Evolutionary conservation across 1,140 invertebrate species (phyloP).

Genomic region (Chelonus insularis): DNA sequence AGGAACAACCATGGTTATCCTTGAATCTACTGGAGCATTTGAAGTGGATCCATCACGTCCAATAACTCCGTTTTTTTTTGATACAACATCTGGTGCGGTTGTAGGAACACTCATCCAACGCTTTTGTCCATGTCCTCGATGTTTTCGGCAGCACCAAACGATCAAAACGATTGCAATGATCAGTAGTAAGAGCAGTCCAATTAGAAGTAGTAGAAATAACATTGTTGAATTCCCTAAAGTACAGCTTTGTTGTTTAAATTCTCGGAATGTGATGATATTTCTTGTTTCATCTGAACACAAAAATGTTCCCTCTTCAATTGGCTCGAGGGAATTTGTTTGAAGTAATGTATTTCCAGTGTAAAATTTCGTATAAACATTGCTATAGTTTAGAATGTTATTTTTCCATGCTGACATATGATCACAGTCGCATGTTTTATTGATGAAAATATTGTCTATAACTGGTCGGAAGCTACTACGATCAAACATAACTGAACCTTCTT

Average conservation of each 20-base stretch:
- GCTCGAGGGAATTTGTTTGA: slow-evolving; percentile 36
- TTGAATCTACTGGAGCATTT: slow-evolving; percentile 48
- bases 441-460: slow-evolving; percentile 63
- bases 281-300: slow-evolving; percentile 41
- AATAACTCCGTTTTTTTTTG: slow-evolving; percentile 54
- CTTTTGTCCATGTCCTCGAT: slow-evolving; percentile 41
- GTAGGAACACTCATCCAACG: slow-evolving; percentile 59
- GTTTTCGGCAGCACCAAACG: slow-evolving; percentile 45
- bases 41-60: slow-evolving; percentile 35
- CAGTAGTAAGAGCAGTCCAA: slow-evolving; percentile 35
- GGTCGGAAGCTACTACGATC: slow-evolving; percentile 62
- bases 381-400: slow-evolving; percentile 56
- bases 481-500: slow-evolving; percentile 64
- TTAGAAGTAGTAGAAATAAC: slow-evolving; percentile 41
- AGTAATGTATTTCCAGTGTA: slow-evolving; percentile 28
- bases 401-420: slow-evolving; percentile 53
- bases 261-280: slow-evolving; percentile 39
- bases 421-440: slow-evolving; percentile 68
- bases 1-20: slow-evolving; percentile 71
- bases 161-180: slow-evolving; percentile 36
- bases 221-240: slow-evolving; percentile 43
- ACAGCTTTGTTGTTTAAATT: slow-evolving; percentile 46
- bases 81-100: slow-evolving; percentile 52
- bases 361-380: slow-evolving; percentile 45
- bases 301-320: slow-evolving; percentile 44